Evolutionary conservation across 1,140 invertebrate genomes (phyloP), one percentile per base, ranked within the genome.

Genomic region (Zaprionus vittiger): DNA sequence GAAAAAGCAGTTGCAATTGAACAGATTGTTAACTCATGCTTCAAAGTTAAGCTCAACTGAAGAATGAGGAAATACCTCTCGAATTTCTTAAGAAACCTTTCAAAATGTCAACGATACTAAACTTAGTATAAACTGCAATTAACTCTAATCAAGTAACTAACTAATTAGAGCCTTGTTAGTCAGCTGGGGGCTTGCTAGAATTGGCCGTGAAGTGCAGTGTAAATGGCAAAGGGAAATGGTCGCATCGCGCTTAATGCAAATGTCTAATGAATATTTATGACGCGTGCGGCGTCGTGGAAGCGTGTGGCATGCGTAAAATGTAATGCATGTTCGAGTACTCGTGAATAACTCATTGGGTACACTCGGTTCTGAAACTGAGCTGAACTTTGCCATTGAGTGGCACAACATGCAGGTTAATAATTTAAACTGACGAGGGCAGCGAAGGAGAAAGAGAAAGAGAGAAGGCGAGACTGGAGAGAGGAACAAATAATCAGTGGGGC

Each of bases 241-340:
- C 41, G 7, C 55, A 26, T 22, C 22, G 72, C 67, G 66, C 76
- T 76, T 69, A 66, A 76, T 76, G 81, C 81, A 76, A 90, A 84
- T 81, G 59, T 17, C 69, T 79, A 84, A 84, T 87, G 80, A 79
- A 90, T 89, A 89, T 90, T 81, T 77, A 84, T 84, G 54, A 55
- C 55, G 47, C 63, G 22, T 61, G 63, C 64, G 69, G 65, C 41
- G 63, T 71, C 71, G 47, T 62, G 62, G 52, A n/a, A 41, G 34
- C 37, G 11, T 24, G 41, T 55, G 64, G 59, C 55, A 79, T 80
- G 77, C 81, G 69, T 81, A 54, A 73, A 81, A 71, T 60, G 70
- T 61, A 62, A 66, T 77, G 74, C 69, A 77, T 75, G 73, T 75
- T 75, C 67, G 67, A 71, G 67, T 38, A 52, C 60, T 75, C 73